Evolutionary conservation across 53 echinoderm and acorn worm genomes (phyloP), one percentile per base, ranked within the genome.

Genomic region (Arbacia lixula): DNA sequence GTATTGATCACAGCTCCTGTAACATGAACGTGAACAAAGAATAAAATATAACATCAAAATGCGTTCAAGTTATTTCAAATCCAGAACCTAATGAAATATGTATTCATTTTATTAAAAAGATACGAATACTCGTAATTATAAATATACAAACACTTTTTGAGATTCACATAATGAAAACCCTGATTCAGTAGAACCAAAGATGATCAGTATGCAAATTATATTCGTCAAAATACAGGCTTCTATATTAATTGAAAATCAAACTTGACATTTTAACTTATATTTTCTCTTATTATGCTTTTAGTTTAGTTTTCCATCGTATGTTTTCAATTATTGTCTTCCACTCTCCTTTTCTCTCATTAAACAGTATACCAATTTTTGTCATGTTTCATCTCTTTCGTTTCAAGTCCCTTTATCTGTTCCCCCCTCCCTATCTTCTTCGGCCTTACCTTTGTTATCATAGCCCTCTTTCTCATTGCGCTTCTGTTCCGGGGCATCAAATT

Each of bases 391-490:
- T n/a, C n/a, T n/a, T n/a, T n/a, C n/a, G n/a, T n/a, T n/a, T n/a
- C n/a, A n/a, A n/a, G n/a, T n/a, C n/a, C n/a, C n/a, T n/a, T n/a
- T n/a, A n/a, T 20, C 21, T 61, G 5, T 12, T 28, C 6, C 14
- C 32, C 14, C 12, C 31, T 61, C 1, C 22, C 29, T 61, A 12
- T 12, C 33, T 12, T n/a, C n/a, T n/a, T n/a, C 29, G 30, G 4
- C 2, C 28, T 3, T 69, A 77, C 77, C 77, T 57, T 58, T 58
- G 58, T 77, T 77, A 10, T 77, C 77, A 5, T 57, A 38, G 57
- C 77, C 77, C 6, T 35, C 26, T 26, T 51, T 74, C 53, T 51
- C 74, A 19, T 74, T 74, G 53, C 42, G 31, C 1, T 26, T 72
- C 51, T 72, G 46, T 6, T 34, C 52, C 32, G 36, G 22, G 35